Base-by-base conservation (phyloP, 2,797 vertebrate genomes). In the Crocidura indochinensis region DNA sequence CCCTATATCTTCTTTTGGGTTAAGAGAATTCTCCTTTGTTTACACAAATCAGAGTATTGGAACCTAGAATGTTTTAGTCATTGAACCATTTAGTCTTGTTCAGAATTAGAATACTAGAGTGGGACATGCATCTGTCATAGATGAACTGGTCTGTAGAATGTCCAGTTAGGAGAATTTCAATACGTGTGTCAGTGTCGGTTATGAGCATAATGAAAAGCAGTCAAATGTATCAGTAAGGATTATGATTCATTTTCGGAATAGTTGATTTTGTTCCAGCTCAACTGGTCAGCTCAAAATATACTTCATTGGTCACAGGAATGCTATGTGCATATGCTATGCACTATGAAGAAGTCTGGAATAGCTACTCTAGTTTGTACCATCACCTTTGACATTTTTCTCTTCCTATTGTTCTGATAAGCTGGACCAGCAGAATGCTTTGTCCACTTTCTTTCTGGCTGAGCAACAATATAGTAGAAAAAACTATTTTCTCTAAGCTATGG, bases 171-270 rank as follows among this genome's bases (percentile, higher is more conserved):
- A 90, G 65, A 83, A 38, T 76, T 88, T 92, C 19, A 65, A 64
- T 73, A 80, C 90, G 68, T 88, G 19, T 80, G 65, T 88, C 84
- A 85, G 68, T n/a, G 26, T 86, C 65, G 88, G 60, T 85, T 85
- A 83, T 8, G 88, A 91, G 29, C 26, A 53, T 82, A 88, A 85
- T 56, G 53, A 96, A 84, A 19, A 81, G 31, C 38, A 74, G 38
- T 87, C 71, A 91, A 81, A 46, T 90, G 26, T 68, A 78, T 87
- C 91, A 84, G 24, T 94, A 88, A 84, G 47, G 44, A 84, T 91
- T 80, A 38, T 76, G 67, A 82, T 64, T 91, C 51, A 76, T 53
- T 92, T 91, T 84, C 26, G 29, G 67, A 90, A 93, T 94, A 87
- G 53, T 22, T 89, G 60, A 87, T 79, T 94, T 81, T 84, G 69